These are phyloP conservation scores for Hipparchia sbordonii DNA, from an alignment of 2,888 invertebrate genomes.

Conservation along the genomic window DNA sequence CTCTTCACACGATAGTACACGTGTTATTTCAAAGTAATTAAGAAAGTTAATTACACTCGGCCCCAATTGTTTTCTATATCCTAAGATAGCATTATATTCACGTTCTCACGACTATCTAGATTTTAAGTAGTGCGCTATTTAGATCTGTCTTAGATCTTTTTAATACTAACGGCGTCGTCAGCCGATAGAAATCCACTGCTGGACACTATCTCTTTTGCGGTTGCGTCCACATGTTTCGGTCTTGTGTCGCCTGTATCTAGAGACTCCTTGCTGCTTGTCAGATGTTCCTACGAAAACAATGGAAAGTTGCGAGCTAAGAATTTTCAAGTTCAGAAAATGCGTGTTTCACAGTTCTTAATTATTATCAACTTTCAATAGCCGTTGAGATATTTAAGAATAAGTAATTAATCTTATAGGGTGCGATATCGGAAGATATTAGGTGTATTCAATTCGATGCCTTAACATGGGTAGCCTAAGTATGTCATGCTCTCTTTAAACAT, in stretches of 20 bases:
- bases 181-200: background rate
- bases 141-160: conserved; percentile 3
- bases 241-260: too few relatives aligned
- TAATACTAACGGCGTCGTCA: background rate
- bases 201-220: too few relatives aligned
- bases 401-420: too few relatives aligned
- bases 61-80: conserved; percentile 10
- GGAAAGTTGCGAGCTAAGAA: too few relatives aligned
- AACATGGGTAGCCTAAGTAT: too few relatives aligned
- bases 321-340: too few relatives aligned
- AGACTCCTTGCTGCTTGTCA: background rate
- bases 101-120: conserved; percentile 27
- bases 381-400: too few relatives aligned
- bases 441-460: background rate
- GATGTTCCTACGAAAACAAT: background rate
- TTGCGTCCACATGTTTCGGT: too few relatives aligned
- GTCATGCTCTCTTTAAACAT: too few relatives aligned
- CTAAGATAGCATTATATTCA: conserved; percentile 26
- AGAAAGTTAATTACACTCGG: conserved; percentile 35
- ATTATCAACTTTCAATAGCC: too few relatives aligned
- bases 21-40: conserved; percentile 35
- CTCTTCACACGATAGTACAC: conserved; percentile 21
- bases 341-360: too few relatives aligned
- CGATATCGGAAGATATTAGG: too few relatives aligned
- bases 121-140: conserved; percentile 23